These are phyloP conservation scores for Clarias pachynema DNA, from an alignment of 2,797 vertebrate species.

Conservation along the genomic window DNA sequence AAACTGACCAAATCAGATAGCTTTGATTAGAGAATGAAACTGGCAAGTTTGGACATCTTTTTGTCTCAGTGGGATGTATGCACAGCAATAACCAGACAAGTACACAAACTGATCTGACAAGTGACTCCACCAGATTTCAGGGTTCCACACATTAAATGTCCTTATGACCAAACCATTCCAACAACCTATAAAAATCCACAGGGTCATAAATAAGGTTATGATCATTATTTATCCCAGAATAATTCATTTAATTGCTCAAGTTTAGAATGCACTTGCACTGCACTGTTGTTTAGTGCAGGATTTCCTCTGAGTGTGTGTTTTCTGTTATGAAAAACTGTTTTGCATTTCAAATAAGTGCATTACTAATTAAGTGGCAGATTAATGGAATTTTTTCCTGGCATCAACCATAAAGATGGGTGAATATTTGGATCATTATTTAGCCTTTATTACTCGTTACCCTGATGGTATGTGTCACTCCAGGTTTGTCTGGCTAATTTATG, in stretches of 20 bases:
- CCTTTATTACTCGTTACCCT: slow-evolving; percentile 59
- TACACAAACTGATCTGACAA: slow-evolving; percentile 94
- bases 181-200: slow-evolving; percentile 4
- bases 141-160: slow-evolving; percentile 10
- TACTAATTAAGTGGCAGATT: slow-evolving; percentile 59
- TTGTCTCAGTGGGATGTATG: slow-evolving; percentile 83
- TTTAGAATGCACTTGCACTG: neutral
- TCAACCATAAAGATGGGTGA: slow-evolving; percentile 55
- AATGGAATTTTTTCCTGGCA: slow-evolving; percentile 54
- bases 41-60: slow-evolving; percentile 90
- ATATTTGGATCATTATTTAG: slow-evolving; percentile 60
- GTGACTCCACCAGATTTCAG: slow-evolving; percentile 74
- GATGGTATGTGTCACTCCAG: slow-evolving; percentile 58
- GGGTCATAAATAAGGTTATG: slow-evolving; percentile 2
- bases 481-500: slow-evolving; percentile 54
- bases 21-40: slow-evolving; percentile 95
- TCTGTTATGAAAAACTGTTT: slow-evolving; percentile 59
- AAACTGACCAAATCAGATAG: slow-evolving; percentile 95
- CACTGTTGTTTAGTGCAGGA: slow-evolving; percentile 31
- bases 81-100: slow-evolving; percentile 86
- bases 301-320: slow-evolving; percentile 50
- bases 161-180: neutral
- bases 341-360: slow-evolving; percentile 59
- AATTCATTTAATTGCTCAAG: neutral
- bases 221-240: slow-evolving; percentile 12